phyloP scores from a whole-genome alignment of 2,888 invertebrate species.

The Lycocerus yunnanus region DNA sequence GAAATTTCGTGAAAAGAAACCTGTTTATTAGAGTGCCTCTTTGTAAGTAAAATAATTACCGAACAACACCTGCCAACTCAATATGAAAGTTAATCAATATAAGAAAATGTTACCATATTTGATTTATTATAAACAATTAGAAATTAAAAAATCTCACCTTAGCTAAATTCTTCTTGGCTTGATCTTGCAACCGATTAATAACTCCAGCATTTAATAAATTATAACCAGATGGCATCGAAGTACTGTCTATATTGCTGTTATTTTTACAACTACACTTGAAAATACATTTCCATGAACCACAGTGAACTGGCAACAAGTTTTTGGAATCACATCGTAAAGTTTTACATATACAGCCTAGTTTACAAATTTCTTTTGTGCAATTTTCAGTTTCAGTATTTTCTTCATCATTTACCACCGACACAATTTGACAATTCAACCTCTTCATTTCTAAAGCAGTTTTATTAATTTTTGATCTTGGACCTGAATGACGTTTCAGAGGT shows the following conservation, averaged over 20 bases:
- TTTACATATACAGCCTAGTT: conserved; percentile 69
- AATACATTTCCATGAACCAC: conserved; percentile 66
- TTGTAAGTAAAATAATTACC: too few relatives aligned
- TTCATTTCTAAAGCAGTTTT: conserved; percentile 58
- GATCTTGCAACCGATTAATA: conserved; percentile 55
- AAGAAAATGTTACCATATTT: too few relatives aligned
- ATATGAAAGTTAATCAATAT: too few relatives aligned
- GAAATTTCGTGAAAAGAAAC: too few relatives aligned
- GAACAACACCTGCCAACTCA: too few relatives aligned
- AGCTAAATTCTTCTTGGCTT: conserved; percentile 62
- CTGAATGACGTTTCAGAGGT: conserved; percentile 3
- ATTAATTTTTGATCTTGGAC: conserved; percentile 15
- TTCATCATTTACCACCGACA: conserved; percentile 55
- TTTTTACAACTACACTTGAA: conserved; percentile 60
- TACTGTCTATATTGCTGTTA: conserved; percentile 35
- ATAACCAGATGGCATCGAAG: conserved; percentile 44
- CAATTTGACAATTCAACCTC: conserved; percentile 69
- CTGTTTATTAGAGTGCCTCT: too few relatives aligned
- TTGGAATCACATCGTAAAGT: conserved; percentile 58
- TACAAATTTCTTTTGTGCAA: conserved; percentile 64
- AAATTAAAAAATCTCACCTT: conserved; percentile 46
- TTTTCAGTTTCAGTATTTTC: conserved; percentile 43
- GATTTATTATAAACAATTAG: too few relatives aligned
- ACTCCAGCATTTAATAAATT: conserved; percentile 48
- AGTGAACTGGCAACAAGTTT: conserved; percentile 59